phyloP scores from a whole-genome alignment of 2,797 vertebrate species.

The Periophthalmus magnuspinnatus region DNA sequence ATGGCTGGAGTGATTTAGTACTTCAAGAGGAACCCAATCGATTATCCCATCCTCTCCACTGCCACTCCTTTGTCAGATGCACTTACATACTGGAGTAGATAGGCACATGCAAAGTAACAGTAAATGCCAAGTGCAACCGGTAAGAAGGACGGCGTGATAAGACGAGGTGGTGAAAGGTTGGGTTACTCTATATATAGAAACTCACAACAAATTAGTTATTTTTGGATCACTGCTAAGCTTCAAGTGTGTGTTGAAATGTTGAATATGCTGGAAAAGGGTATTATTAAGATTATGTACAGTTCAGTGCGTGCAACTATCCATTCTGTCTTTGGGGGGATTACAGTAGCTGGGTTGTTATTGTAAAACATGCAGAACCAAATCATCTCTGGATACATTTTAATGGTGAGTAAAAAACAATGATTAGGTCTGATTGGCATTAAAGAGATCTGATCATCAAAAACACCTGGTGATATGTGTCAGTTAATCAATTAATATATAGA shows the following conservation, averaged over 20 bases:
- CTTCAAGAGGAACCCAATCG: slow-evolving; percentile 50
- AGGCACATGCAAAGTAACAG: slow-evolving; percentile 16
- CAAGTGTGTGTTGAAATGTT: neutral
- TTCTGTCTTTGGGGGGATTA: no score
- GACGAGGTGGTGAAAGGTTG: slow-evolving; percentile 7
- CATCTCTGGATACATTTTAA: no score
- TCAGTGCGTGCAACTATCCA: neutral
- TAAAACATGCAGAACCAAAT: no score
- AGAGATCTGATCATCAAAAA: no score
- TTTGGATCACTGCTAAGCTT: neutral
- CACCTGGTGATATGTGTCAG: no score
- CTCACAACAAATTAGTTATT: slow-evolving; percentile 3
- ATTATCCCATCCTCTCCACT: slow-evolving; percentile 54
- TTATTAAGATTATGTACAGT: neutral
- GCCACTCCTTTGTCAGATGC: slow-evolving; percentile 51
- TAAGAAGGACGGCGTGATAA: slow-evolving; percentile 7
- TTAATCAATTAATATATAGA: no score
- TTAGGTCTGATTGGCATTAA: no score
- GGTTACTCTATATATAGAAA: neutral
- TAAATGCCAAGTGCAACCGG: neutral
- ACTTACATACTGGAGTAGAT: slow-evolving; percentile 35
- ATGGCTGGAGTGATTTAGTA: slow-evolving; percentile 56
- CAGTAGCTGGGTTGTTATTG: no score
- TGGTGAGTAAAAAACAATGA: no score
- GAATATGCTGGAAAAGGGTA: neutral